Evolutionary conservation across 2,797 vertebrate genomes (phyloP).

Genomic region (Yasuhikotakia modesta): DNA sequence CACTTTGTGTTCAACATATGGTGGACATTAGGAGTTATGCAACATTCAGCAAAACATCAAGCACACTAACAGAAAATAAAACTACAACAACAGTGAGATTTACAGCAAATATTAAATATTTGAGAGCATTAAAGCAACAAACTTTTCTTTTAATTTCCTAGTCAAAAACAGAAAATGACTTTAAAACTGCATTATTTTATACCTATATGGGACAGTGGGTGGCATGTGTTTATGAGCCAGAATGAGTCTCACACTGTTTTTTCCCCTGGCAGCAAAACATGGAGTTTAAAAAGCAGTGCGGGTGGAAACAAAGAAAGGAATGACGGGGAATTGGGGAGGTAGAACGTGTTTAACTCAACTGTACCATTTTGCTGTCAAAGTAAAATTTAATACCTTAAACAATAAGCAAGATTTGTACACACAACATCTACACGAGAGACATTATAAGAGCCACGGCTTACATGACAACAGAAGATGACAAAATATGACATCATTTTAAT

Average conservation of each 20-base stretch:
- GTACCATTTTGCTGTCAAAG: conserved; percentile 10
- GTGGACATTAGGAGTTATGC: too few species aligned
- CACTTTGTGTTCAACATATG: too few species aligned
- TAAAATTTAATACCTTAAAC: conserved; percentile 1
- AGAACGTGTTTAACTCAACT: background rate
- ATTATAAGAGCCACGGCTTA: conserved; percentile 16
- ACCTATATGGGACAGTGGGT: background rate
- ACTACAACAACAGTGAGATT: too few species aligned
- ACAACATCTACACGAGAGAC: background rate
- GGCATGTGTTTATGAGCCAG: background rate
- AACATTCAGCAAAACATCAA: too few species aligned
- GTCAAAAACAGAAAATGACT: too few species aligned
- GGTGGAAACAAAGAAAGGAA: conserved; percentile 14
- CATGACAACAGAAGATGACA: background rate
- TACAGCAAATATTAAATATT: too few species aligned
- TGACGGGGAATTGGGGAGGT: background rate
- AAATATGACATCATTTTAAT: conserved; percentile 6
- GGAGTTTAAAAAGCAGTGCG: conserved; percentile 14
- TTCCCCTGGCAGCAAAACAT: conserved; percentile 30
- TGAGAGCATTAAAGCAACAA: too few species aligned
- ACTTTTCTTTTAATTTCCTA: too few species aligned
- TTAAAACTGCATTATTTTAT: too few species aligned
- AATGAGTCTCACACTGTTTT: background rate
- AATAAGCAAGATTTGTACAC: conserved; percentile 1
- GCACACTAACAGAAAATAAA: too few species aligned